Conservation (phyloP, 2,888 invertebrate species). For the Cheilosia urbana region DNA sequence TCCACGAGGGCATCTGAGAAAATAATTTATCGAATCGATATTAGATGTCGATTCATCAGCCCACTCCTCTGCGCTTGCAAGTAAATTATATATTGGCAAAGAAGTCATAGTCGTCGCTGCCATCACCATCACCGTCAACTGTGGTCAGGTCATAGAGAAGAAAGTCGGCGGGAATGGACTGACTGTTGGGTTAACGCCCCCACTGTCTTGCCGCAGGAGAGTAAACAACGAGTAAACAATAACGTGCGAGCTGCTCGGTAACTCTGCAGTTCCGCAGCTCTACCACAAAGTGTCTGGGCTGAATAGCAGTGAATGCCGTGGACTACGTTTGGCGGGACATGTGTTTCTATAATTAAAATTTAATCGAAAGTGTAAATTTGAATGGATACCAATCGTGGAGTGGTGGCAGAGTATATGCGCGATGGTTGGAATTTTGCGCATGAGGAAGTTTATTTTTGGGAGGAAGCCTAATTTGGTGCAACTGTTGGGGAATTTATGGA, state of each 20-base stretch:
- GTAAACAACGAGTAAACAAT: constrained; percentile 31
- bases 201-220: constrained; percentile 48
- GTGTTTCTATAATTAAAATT: constrained; percentile 73
- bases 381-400: constrained; percentile 49
- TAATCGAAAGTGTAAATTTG: constrained; percentile 72
- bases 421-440: constrained; percentile 1
- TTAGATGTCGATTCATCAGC: constrained; percentile 83
- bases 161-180: constrained; percentile 44
- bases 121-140: constrained; percentile 29
- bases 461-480: constrained; percentile 20
- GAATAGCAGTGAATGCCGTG: constrained; percentile 16
- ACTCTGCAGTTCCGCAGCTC: constrained; percentile 1
- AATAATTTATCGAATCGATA: constrained; percentile 81
- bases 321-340: constrained; percentile 34
- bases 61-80: constrained; percentile 68
- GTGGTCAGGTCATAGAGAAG: constrained; percentile 44
- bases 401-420: not conserved
- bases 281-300: constrained; percentile 33
- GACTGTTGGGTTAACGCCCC: constrained; percentile 64
- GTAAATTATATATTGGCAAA: constrained; percentile 68
- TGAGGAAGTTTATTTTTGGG: constrained; percentile 41
- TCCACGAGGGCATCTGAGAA: constrained; percentile 67
- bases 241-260: constrained; percentile 27
- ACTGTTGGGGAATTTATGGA: constrained; percentile 13
- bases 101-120: constrained; percentile 35